Conservation (phyloP, 2,113 vertebrate genomes). For the cattle (Bos taurus) region DNA sequence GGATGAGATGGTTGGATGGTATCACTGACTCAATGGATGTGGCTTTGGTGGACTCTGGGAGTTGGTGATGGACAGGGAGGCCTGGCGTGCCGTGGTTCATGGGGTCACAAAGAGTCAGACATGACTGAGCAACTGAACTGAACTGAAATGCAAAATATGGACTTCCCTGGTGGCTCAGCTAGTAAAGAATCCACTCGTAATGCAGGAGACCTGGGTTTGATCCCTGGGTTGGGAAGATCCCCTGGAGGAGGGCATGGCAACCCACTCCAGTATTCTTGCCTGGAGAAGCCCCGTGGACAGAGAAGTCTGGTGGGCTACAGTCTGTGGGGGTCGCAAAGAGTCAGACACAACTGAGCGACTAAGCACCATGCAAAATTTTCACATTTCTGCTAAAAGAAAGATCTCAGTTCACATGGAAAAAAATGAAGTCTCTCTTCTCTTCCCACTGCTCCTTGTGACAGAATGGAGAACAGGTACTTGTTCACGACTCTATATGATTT, state of each 20-base stretch:
- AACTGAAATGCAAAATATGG: neutral
- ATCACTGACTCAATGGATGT: neutral
- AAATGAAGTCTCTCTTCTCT: neutral
- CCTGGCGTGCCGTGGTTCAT: neutral
- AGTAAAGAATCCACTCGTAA: neutral
- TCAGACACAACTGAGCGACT: neutral
- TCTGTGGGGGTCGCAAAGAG: neutral
- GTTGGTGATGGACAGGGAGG: neutral
- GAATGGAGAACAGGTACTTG: neutral
- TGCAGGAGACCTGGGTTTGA: neutral
- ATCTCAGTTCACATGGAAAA: neutral
- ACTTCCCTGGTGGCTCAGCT: neutral
- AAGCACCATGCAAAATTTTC: neutral
- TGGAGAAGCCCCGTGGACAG: neutral
- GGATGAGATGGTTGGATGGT: neutral
- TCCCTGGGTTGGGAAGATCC: neutral
- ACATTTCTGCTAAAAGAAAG: neutral
- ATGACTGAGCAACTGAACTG: neutral
- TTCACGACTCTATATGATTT: neutral
- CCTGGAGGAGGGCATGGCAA: neutral
- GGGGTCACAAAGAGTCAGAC: neutral
- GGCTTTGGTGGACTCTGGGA: neutral
- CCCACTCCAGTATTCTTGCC: neutral
- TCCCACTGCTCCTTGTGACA: neutral
- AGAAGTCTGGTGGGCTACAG: neutral